Evolutionary conservation across 1,140 invertebrate genomes (phyloP).

Genomic region (Melanaphis sacchari): DNA sequence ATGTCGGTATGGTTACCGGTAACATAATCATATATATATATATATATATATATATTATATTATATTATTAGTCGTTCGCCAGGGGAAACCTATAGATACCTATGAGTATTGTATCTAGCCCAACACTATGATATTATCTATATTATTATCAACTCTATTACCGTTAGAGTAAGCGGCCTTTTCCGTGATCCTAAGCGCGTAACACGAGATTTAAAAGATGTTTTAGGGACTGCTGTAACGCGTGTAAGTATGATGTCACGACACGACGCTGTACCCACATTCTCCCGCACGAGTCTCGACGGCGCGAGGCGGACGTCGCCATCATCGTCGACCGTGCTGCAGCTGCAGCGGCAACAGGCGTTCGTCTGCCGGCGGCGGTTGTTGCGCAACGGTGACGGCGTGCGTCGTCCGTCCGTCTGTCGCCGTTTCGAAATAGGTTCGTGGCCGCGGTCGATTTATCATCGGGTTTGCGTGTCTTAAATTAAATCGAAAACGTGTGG

Average conservation of each 20-base stretch:
- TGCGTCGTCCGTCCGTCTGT: background rate
- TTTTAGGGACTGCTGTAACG: background rate
- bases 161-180: no score
- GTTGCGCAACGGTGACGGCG: background rate
- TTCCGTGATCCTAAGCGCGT: no score
- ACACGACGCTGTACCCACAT: background rate
- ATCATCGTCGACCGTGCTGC: background rate
- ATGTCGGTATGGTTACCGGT: no score
- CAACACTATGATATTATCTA: no score
- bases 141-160: no score
- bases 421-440: constrained; percentile 46
- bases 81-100: no score
- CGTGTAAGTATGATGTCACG: background rate
- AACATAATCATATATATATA: no score
- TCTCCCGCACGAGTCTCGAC: background rate
- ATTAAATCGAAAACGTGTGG: constrained; percentile 56
- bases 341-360: background rate
- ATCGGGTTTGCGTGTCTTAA: constrained; percentile 47
- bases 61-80: no score
- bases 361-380: background rate
- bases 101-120: no score
- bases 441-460: constrained; percentile 52
- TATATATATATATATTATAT: no score
- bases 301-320: background rate
- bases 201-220: background rate